Base-by-base conservation (phyloP, 2,888 invertebrate species). In the Neoscelio sp. region DNA sequence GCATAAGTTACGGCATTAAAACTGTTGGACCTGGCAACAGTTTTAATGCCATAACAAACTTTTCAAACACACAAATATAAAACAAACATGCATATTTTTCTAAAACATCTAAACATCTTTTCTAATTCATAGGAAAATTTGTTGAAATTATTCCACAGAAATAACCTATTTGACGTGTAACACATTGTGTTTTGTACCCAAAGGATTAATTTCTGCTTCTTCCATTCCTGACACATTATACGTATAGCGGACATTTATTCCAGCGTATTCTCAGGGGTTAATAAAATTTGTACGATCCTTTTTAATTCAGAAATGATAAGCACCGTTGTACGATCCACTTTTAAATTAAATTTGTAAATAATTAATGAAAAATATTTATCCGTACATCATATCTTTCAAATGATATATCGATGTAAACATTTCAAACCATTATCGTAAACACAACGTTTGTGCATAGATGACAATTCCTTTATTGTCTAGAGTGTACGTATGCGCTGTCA, bases 201-300 rank as follows among this genome's bases (percentile, higher is more conserved):
- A 20, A 40, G 68, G 56, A 68, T 40, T 48, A 35, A 68, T 68
- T 68, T 46, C 30, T 20, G 35, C 40, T 17, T 33, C 13, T 38
- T 40, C 26, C 30, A n/a, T 12, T 18, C 8, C 13, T 17, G 12
- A 10, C n/a, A 28, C 28, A 44, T 48, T 60, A 60, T 46, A 15
- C 33, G 50, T n/a, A n/a, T n/a, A n/a, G n/a, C 12, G 28, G 12
- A 67, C 18, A 23, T 44, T 54, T 13, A 42, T 54, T 44, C 10
- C 40, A 15, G 6, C 23, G 26, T 38, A 23, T 8, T 46, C 54
- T 48, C 54, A 20, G 44, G 71, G 38, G 54, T 44, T 8, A 23
- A 23, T 54, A 38, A 10, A 56, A 50, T 52, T 71, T 71, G 60
- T 44, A 62, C 52, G 62, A 38, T 23, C 26, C 13, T 46, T 54